Base-by-base conservation (phyloP, 2,888 invertebrate species). In the Cephus runcator region DNA sequence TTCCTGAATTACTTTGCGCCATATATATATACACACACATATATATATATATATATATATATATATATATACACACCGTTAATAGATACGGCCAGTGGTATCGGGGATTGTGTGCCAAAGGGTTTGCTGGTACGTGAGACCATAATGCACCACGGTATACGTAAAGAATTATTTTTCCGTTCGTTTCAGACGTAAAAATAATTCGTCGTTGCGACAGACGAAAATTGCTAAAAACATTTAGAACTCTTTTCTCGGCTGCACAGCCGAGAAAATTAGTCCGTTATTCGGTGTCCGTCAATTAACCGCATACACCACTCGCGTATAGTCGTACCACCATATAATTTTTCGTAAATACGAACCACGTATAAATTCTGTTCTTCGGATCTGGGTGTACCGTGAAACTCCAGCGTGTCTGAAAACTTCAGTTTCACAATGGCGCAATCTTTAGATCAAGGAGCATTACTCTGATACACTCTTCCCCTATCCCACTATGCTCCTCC, bases 1-100 rank as follows among this genome's bases (percentile, higher is more conserved):
- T 81, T 82, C 78, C 80, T 82, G 79, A 80, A 83, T 83, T 76
- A 81, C 79, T 82, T 81, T 81, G 77, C 81, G 73, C 68, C 75
- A 83, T 83, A 31, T 71, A 34, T 71, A 71, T 33, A 69, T 69
- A 12, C n/a, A n/a, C n/a, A n/a, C 75, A 83, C 82, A 31, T 71
- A 34, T 71, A 71, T 33, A 69, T 69, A 12, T 0, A 31, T 0
- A 34, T 12, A 69, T 15, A 69, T 12, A 31, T 12, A 69, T 2
- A n/a, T 11, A 34, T 69, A 69, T 11, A 69, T 3, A 69, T 69
- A 69, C 2, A 69, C 12, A 40, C 40, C 15, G 15, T 40, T 40
- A 15, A 40, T 40, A 15, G 15, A 40, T 40, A 40, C 11, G 11
- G 69, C 69, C 30, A 34, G 33, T 71, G 31, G 31, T 34, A 56